Evolutionary conservation across 2,797 vertebrate genomes (phyloP).

Genomic region (Chaetophractus vellerosus): DNA sequence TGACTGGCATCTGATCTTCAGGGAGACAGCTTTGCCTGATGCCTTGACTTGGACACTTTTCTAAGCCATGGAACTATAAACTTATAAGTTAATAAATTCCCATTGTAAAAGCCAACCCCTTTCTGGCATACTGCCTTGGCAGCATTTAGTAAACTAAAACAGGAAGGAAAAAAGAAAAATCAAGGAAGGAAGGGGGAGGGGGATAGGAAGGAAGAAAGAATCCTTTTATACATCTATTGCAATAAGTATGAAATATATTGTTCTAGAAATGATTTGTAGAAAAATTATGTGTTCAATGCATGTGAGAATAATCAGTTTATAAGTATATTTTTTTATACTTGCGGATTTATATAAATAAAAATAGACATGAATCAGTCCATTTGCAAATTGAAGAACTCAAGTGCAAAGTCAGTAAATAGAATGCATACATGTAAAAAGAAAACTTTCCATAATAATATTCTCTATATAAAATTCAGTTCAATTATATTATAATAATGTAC

Average conservation of each 20-base stretch:
- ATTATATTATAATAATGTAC: not conserved
- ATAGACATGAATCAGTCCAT: not conserved
- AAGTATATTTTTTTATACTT: not conserved
- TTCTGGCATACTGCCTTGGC: too few relatives aligned
- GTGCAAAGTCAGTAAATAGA: not conserved
- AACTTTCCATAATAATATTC: not conserved
- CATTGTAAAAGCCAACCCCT: too few relatives aligned
- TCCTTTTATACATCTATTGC: slow-evolving; percentile 81
- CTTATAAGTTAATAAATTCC: too few relatives aligned
- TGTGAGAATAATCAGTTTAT: not conserved
- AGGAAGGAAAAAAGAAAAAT: not conserved
- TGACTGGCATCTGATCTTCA: too few relatives aligned
- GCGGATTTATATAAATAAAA: not conserved
- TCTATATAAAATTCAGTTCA: not conserved
- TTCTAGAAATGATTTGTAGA: slow-evolving; percentile 88
- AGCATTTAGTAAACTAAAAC: too few relatives aligned
- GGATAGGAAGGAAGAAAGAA: not conserved
- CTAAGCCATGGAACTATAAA: too few relatives aligned
- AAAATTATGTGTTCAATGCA: not conserved
- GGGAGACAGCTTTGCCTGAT: too few relatives aligned
- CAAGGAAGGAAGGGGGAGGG: too few relatives aligned
- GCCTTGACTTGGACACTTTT: too few relatives aligned
- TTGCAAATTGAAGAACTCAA: not conserved
- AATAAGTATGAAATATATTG: slow-evolving; percentile 85
- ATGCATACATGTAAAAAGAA: not conserved